phyloP scores from a whole-genome alignment of 2,113 vertebrate species.

The Salminus brasiliensis region DNA sequence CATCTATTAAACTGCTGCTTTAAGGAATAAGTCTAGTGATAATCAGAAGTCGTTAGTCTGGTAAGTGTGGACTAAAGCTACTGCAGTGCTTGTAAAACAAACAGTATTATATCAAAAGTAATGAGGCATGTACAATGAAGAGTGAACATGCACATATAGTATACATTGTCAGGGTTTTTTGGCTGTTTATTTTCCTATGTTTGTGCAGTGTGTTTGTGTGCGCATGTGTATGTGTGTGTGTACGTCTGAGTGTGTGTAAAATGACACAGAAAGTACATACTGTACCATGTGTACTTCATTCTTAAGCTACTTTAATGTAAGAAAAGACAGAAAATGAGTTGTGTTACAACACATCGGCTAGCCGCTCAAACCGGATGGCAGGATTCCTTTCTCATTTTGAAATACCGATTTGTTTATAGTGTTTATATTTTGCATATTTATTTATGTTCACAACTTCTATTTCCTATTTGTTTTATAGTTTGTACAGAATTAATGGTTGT shows the following conservation, averaged over 20 bases:
- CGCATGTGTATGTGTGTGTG: conserved; percentile 43
- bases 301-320: conserved; percentile 36
- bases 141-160: conserved; percentile 64
- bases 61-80: conserved; percentile 48
- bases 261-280: conserved; percentile 40
- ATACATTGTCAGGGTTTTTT: conserved; percentile 56
- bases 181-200: conserved; percentile 70
- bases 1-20: conserved; percentile 47
- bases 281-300: conserved; percentile 52
- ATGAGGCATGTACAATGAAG: conserved; percentile 48
- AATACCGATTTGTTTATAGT: conserved; percentile 52
- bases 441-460: conserved; percentile 38
- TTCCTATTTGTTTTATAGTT: conserved; percentile 37
- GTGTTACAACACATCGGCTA: conserved; percentile 56
- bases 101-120: conserved; percentile 52
- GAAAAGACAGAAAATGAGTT: conserved; percentile 1
- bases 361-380: conserved; percentile 37
- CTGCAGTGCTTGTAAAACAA: conserved; percentile 33
- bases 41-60: conserved; percentile 49
- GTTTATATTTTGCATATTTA: conserved; percentile 53
- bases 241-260: too few species aligned
- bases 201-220: conserved; percentile 63
- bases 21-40: conserved; percentile 46
- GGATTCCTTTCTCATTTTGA: conserved; percentile 47
- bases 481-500: conserved; percentile 38